Percentiles rank a stretch among this genome's conserved stretches.
Evolutionary conservation across 2,113 vertebrate species (phyloP).

Genomic region (Coturnix japonica): DNA sequence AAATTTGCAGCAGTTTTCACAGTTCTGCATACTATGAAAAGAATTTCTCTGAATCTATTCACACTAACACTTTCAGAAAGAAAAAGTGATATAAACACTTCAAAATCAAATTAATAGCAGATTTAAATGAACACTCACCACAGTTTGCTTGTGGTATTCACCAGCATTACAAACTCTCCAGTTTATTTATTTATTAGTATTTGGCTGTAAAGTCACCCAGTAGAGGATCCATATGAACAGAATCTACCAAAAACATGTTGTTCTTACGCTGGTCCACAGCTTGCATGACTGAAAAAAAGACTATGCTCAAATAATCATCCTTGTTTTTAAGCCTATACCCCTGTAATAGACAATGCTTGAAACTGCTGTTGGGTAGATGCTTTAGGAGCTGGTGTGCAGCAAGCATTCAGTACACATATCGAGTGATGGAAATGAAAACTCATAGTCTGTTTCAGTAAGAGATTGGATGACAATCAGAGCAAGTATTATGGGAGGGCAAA

Average conservation of each 20-base stretch:
- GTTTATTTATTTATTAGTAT: neutral
- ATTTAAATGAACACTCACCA: neutral
- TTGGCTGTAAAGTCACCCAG: neutral
- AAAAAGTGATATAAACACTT: neutral
- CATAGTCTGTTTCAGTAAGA: constrained; percentile 35
- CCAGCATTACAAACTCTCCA: neutral
- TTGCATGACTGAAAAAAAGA: neutral
- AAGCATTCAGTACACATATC: neutral
- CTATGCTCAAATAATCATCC: neutral
- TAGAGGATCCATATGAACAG: neutral
- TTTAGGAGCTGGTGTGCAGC: neutral
- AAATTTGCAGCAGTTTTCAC: neutral
- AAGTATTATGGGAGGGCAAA: constrained; percentile 16
- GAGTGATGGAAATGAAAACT: neutral
- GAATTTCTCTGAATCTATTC: neutral
- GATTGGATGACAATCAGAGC: constrained; percentile 30
- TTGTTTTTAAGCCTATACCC: neutral
- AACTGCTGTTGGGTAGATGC: neutral
- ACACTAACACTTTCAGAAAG: neutral
- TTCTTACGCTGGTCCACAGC: neutral
- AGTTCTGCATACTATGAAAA: neutral
- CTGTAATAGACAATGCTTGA: neutral
- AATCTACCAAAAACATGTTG: neutral
- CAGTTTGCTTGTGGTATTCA: neutral
- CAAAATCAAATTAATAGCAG: neutral